Evolutionary conservation across 2,888 invertebrate genomes (phyloP).

Genomic region (Platypus cylindrus): DNA sequence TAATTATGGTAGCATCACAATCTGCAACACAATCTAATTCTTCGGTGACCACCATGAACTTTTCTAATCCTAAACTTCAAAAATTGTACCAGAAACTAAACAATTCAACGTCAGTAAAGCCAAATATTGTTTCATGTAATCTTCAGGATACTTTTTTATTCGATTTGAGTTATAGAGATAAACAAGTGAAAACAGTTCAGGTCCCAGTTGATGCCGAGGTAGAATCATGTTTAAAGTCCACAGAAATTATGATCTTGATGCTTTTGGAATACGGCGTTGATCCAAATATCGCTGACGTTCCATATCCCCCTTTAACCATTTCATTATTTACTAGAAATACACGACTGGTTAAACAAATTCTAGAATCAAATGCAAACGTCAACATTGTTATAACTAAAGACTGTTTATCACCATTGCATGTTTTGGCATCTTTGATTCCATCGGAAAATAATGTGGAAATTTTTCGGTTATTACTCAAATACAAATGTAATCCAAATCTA

Average conservation of each 20-base stretch:
- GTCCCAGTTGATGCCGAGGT: not conserved
- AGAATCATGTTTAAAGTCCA: conserved; percentile 3
- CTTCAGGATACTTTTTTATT: conserved; percentile 7
- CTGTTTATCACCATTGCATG: conserved; percentile 26
- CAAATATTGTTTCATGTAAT: no score
- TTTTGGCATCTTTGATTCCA: conserved; percentile 23
- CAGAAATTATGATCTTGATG: conserved; percentile 21
- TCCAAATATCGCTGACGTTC: conserved; percentile 27
- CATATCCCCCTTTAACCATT: conserved; percentile 27
- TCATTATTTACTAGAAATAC: conserved; percentile 26
- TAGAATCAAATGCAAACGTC: conserved; percentile 23
- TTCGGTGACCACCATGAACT: conserved; percentile 4
- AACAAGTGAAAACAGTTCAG: not conserved
- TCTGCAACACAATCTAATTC: conserved; percentile 7
- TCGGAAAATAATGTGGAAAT: conserved; percentile 20
- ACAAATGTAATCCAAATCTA: conserved; percentile 26
- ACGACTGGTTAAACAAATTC: conserved; percentile 21
- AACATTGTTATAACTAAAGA: conserved; percentile 21
- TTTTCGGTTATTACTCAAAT: conserved; percentile 20
- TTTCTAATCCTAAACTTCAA: conserved; percentile 5
- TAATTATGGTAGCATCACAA: conserved; percentile 22
- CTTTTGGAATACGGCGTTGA: conserved; percentile 28
- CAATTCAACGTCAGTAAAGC: no score
- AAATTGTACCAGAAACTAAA: conserved; percentile 4
- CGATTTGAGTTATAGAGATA: conserved; percentile 7